These are phyloP conservation scores for Sturnira hondurensis DNA, from an alignment of 2,113 vertebrate genomes.

Conservation along the genomic window DNA sequence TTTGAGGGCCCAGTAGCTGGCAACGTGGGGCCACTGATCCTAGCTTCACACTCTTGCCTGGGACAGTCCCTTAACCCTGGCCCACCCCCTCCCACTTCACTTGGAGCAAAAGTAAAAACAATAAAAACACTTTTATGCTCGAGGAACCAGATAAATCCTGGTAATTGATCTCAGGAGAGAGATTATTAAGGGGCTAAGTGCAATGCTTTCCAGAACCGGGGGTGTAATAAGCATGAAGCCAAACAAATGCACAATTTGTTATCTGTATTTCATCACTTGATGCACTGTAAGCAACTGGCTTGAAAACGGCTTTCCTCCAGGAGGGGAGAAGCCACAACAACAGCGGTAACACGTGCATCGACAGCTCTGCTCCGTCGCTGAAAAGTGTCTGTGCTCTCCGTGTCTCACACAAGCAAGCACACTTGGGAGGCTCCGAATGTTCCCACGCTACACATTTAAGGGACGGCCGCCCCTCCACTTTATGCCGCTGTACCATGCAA, in stretches of 20 bases:
- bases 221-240: constrained; percentile 77
- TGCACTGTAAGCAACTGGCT: constrained; percentile 73
- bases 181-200: constrained; percentile 81
- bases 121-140: constrained; percentile 74
- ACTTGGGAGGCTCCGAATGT: neutral
- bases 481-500: neutral
- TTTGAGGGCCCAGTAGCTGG: neutral
- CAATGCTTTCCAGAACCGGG: constrained; percentile 77
- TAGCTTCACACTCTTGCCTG: neutral
- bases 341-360: constrained; percentile 67
- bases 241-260: constrained; percentile 77
- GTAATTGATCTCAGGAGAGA: constrained; percentile 82
- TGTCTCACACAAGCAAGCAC: neutral
- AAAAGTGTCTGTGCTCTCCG: constrained; percentile 38
- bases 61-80: constrained; percentile 53
- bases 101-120: constrained; percentile 72
- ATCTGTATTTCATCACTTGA: constrained; percentile 76
- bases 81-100: constrained; percentile 38
- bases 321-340: constrained; percentile 68
- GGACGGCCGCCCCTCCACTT: neutral
- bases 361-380: constrained; percentile 55
- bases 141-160: constrained; percentile 77
- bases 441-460: neutral
- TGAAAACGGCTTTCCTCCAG: constrained; percentile 73
- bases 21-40: neutral